These are phyloP conservation scores for Diploptera punctata DNA, from an alignment of 2,888 invertebrate genomes.

Conservation along the genomic window DNA sequence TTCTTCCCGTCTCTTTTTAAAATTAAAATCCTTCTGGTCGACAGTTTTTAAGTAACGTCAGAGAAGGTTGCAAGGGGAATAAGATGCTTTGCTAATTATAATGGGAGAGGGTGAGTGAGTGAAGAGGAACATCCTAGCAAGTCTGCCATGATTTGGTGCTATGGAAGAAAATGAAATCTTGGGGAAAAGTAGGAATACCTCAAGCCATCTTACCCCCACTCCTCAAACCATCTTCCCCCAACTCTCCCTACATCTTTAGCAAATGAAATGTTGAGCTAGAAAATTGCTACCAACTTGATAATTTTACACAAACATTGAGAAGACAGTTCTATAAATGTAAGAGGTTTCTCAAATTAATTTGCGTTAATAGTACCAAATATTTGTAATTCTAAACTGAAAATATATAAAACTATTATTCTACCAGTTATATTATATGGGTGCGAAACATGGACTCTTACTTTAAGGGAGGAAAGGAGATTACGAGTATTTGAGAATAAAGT, in stretches of 20 bases:
- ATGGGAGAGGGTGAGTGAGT: not conserved
- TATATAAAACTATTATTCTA: no score
- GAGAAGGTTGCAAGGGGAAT: not conserved
- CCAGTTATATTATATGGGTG: no score
- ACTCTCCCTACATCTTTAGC: conserved; percentile 23
- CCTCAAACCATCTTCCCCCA: no score
- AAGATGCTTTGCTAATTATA: conserved; percentile 20
- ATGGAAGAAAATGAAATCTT: conserved; percentile 38
- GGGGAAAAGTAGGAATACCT: conserved; percentile 7
- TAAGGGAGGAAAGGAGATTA: no score
- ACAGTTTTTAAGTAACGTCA: conserved; percentile 22
- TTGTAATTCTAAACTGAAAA: no score
- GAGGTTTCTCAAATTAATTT: no score
- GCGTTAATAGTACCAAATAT: no score
- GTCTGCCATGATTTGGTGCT: conserved; percentile 34
- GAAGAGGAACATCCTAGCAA: not conserved
- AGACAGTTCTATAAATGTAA: no score
- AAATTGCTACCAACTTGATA: conserved; percentile 43
- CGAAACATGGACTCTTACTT: no score
- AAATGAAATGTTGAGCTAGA: conserved; percentile 42
- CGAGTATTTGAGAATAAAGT: no score
- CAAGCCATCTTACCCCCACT: no score
- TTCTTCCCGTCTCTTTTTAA: conserved; percentile 25
- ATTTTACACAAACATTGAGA: conserved; percentile 27
- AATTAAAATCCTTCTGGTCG: conserved; percentile 30